Conservation (phyloP, 2,113 vertebrate species). For the Dipodomys spectabilis region DNA sequence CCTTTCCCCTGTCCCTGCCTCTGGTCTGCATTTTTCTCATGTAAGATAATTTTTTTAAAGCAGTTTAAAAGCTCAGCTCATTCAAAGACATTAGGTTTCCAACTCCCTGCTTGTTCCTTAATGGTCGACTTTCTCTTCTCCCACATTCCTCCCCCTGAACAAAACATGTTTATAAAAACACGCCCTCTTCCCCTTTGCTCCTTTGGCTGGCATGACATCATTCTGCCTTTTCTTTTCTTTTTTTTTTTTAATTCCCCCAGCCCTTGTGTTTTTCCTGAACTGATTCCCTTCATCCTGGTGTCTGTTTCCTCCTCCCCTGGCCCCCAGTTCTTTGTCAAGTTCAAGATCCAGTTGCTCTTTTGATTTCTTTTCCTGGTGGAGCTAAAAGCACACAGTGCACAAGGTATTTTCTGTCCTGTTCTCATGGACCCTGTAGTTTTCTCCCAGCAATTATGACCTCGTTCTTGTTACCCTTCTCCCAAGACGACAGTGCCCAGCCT, state of each 20-base stretch:
- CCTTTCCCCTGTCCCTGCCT: background rate
- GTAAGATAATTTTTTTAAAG: conserved; percentile 11
- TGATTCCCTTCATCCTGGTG: background rate
- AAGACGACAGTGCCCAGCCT: conserved; percentile 58
- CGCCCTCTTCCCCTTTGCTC: background rate
- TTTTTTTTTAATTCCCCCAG: background rate
- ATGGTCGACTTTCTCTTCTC: background rate
- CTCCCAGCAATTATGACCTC: background rate
- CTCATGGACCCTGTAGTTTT: background rate
- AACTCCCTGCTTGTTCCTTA: background rate
- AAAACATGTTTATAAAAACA: conserved; percentile 61
- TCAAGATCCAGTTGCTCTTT: background rate
- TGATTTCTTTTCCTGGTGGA: background rate
- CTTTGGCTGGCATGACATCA: conserved; percentile 46
- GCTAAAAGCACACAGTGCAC: background rate
- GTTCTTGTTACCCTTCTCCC: conserved; percentile 61
- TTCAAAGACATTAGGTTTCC: background rate
- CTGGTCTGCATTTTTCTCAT: conserved; percentile 34
- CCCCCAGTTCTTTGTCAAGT: background rate
- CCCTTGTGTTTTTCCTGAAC: conserved; percentile 62
- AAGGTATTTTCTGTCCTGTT: conserved; percentile 39
- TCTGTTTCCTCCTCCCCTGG: background rate
- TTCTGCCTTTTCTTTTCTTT: background rate
- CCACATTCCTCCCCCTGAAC: background rate
- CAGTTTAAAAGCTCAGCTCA: background rate